Evolutionary conservation across 2,113 vertebrate genomes (phyloP).

Genomic region (Campylorhamphus procurvoides): DNA sequence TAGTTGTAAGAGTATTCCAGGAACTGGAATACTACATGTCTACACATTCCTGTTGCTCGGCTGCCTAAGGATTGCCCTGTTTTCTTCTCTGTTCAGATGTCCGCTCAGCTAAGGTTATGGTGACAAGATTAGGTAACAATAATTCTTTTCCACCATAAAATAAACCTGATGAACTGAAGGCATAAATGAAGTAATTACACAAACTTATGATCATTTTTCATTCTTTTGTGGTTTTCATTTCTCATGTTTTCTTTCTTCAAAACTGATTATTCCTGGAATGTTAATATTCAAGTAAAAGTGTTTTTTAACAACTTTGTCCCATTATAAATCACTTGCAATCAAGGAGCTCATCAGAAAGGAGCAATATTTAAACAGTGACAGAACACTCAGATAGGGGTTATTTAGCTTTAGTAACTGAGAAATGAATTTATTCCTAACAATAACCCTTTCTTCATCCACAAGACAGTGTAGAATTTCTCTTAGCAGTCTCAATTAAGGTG

Average conservation of each 20-base stretch:
- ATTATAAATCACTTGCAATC: not conserved
- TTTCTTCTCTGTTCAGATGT: not conserved
- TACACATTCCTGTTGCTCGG: not conserved
- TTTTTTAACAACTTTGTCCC: not conserved
- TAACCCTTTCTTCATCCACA: not conserved
- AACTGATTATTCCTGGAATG: not conserved
- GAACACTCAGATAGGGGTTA: not conserved
- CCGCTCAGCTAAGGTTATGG: not conserved
- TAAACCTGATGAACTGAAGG: not conserved
- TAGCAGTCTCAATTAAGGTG: not conserved
- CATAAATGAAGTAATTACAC: not conserved
- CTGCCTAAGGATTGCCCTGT: not conserved
- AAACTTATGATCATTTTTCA: not conserved
- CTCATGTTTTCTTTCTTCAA: not conserved
- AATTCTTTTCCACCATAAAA: not conserved
- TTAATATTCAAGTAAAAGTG: not conserved
- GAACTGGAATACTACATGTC: rapidly evolving
- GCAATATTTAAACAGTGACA: not conserved
- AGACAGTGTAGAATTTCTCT: not conserved
- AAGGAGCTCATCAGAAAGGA: not conserved
- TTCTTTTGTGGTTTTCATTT: not conserved
- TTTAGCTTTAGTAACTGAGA: not conserved
- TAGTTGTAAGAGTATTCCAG: not conserved
- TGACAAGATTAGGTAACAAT: not conserved
- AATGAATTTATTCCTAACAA: not conserved